A percentile compares a stretch with the other conserved stretches of the same genome.
Evolutionary conservation across 2,797 vertebrate species (phyloP).

Genomic region (Tadarida brasiliensis): DNA sequence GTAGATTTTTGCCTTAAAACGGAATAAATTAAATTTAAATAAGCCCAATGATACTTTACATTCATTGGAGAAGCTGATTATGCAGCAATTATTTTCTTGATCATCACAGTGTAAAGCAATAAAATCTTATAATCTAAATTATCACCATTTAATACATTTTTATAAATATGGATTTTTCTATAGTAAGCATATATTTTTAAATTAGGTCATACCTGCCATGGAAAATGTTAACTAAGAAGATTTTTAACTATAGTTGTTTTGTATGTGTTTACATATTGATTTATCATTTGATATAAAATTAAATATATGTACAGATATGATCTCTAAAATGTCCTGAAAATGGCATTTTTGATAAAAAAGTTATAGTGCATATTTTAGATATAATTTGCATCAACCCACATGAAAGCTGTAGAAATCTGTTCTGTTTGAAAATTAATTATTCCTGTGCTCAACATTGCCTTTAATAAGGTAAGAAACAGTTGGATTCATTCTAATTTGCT

Average conservation of each 20-base stretch:
- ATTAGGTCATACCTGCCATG: background rate
- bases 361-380: slow-evolving; percentile 24
- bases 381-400: slow-evolving; percentile 47
- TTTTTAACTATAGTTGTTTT: background rate
- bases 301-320: background rate
- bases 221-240: slow-evolving; percentile 34
- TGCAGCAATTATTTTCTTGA: slow-evolving; percentile 47
- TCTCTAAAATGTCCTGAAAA: background rate
- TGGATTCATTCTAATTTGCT: slow-evolving; percentile 78
- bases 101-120: background rate
- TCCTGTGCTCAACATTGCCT: slow-evolving; percentile 63
- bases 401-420: slow-evolving; percentile 61
- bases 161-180: slow-evolving; percentile 39
- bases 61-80: slow-evolving; percentile 19
- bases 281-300: background rate
- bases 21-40: slow-evolving; percentile 58
- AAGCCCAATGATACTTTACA: background rate
- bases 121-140: background rate
- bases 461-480: slow-evolving; percentile 70
- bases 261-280: slow-evolving; percentile 4
- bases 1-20: slow-evolving; percentile 35
- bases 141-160: slow-evolving; percentile 16
- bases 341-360: slow-evolving; percentile 56
- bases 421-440: slow-evolving; percentile 69
- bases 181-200: background rate